Evolutionary conservation across 2,797 vertebrate genomes (phyloP), one percentile per base, ranked within the genome.

Genomic region (Dendrocincla tyrannina): DNA sequence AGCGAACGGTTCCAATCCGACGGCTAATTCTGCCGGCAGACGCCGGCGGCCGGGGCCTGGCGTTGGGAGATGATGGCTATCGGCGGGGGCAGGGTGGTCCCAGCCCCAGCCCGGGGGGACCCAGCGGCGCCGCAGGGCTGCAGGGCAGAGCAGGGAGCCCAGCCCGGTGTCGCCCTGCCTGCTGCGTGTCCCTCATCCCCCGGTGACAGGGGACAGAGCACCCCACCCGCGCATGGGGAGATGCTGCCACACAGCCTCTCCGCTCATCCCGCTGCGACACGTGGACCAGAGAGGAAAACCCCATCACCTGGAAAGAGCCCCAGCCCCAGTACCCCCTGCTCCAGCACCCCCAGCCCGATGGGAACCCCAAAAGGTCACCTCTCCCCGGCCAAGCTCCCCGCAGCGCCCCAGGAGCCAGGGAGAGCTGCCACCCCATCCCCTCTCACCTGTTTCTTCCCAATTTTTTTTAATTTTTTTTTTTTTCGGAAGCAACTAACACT

Each of bases 1-100:
- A 97, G 95, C 69, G 19, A 93, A 77, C n/a, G 18, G 88, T 93
- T 95, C 79, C 59, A 89, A 88, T 33, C 84, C 66, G 80, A 91
- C 32, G 66, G 92, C 70, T 93, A 59, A 91, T 84, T 91, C 93
- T 59, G 93, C 67, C n/a, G 52, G 79, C 91, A 94, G 97, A 90
- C 79, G 77, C 78, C 39, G 44, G 89, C 88, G 81, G 76, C 85
- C 24, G 59, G 86, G 73, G 92, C 87, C 90, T 33, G 78, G 78
- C 53, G 32, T 22, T 35, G 63, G 81, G 63, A 62, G 59, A 66
- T 73, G 83, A 90, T 80, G 91, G 70, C 67, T 59, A 88, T 86
- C 89, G 49, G 39, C 8, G 11, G 70, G 9, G 62, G 68, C 33
- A 6, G 25, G 64, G 64, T 41, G 94, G 53, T 46, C 76, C 39